A percentile compares a stretch with the other conserved stretches of the same genome.
These are phyloP conservation scores for Phrynocephalus versicolor DNA, from an alignment of 2,113 vertebrate species.

Conservation along the genomic window DNA sequence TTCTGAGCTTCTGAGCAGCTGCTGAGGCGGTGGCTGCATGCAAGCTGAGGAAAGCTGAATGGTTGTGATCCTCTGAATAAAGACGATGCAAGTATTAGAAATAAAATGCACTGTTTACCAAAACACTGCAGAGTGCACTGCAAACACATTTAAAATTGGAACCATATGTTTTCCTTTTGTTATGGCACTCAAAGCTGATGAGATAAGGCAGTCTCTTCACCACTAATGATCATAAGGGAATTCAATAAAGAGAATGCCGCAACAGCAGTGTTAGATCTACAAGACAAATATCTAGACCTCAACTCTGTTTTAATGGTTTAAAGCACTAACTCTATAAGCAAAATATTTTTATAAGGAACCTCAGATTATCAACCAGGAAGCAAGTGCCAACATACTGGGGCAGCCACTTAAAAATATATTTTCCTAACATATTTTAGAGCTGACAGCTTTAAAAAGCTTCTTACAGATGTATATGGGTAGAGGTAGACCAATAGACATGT, in stretches of 20 bases:
- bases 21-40: background rate
- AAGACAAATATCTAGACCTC: background rate
- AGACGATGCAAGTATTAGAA: background rate
- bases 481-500: too few relatives aligned
- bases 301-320: background rate
- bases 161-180: slow-evolving; percentile 60
- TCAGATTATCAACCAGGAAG: background rate
- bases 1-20: background rate
- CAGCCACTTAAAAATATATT: too few relatives aligned
- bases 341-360: background rate
- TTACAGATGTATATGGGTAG: too few relatives aligned
- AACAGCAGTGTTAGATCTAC: slow-evolving; percentile 50
- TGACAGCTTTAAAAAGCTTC: too few relatives aligned
- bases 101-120: slow-evolving; percentile 43
- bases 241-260: slow-evolving; percentile 51
- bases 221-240: slow-evolving; percentile 59
- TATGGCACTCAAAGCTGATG: slow-evolving; percentile 51
- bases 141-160: slow-evolving; percentile 59
- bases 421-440: too few relatives aligned
- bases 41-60: background rate
- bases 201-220: slow-evolving; percentile 55
- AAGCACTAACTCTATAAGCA: background rate
- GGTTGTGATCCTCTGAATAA: background rate
- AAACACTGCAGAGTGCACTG: slow-evolving; percentile 60
- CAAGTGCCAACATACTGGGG: too few relatives aligned